Evolutionary conservation across 2,113 vertebrate genomes (phyloP), one percentile per base, ranked within the genome.

Genomic region (human (Homo sapiens)): DNA sequence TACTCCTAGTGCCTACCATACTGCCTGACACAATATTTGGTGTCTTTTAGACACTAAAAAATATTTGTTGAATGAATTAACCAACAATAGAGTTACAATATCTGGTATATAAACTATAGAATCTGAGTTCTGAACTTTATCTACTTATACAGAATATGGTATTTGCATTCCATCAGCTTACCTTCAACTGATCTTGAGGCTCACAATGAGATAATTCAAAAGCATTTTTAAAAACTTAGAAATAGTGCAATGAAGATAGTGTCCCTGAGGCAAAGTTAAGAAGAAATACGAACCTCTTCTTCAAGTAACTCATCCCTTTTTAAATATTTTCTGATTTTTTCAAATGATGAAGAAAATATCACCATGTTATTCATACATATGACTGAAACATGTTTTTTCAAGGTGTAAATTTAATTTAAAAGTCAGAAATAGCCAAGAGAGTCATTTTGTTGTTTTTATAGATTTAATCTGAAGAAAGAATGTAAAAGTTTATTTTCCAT

Each of bases 151-250:
- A 73, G 45, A 59, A 43, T 45, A 22, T 35, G 7, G 4, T 43
- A 78, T 86, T 95, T 72, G 43, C 81, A 91, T 94, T 82, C 40
- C 2, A 35, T 16, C 76, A 81, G 40, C 13, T 61, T 91, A 89
- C 0, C 6, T 6, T 93, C 52, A 90, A 20, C 43, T 57, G 32
- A 93, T 57, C 59, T 89, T 75, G 52, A 89, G 16, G 88, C 48
- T 89, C 45, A 75, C 52, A 89, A 40, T 64, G 22, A 96, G 16
- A 64, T 75, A 78, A 94, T 93, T 97, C 11, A 64, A 96, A 94
- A 94, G 52, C 11, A 78, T 40, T 50, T 82, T 78, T 94, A 80
- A 93, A 93, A 70, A 95, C 2, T 38, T 32, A 90, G n/a, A 94
- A 68, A 80, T 30, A 85, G 8, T 40, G 22, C 86, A 94, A 90